Evolutionary conservation across 2,113 vertebrate species (phyloP).

Genomic region (Corythornis madagascariensis): DNA sequence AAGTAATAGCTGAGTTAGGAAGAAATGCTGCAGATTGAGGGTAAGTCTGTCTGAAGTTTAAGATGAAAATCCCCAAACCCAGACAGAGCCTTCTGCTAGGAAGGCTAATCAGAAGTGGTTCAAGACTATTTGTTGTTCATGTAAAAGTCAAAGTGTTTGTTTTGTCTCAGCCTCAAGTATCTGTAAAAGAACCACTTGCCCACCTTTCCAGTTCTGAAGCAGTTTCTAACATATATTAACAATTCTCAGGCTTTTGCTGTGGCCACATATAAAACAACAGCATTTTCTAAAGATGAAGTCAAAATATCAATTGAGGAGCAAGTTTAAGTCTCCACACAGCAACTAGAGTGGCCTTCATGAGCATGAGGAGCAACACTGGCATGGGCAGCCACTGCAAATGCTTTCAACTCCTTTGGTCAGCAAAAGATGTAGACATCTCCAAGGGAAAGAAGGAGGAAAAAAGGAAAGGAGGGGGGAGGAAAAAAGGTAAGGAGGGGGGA

Average conservation of each 20-base stretch:
- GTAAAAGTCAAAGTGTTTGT: neutral
- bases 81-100: neutral
- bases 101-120: neutral
- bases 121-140: neutral
- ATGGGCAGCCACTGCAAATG: neutral
- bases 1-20: neutral
- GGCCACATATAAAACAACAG: neutral
- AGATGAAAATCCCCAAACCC: neutral
- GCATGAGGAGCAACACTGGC: neutral
- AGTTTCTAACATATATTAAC: neutral
- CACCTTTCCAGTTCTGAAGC: neutral
- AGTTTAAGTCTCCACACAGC: neutral
- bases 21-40: neutral
- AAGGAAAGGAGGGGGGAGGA: no score
- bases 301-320: neutral
- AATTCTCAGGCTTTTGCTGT: neutral
- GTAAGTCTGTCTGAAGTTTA: neutral
- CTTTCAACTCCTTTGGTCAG: neutral
- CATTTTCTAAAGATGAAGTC: neutral
- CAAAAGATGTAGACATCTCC: neutral
- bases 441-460: no score
- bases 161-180: neutral
- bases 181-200: neutral
- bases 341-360: neutral
- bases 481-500: no score